A percentile compares a stretch with the other conserved stretches of the same genome.
phyloP scores from a whole-genome alignment of 1,140 invertebrate genomes.

The Dreissena polymorpha region DNA sequence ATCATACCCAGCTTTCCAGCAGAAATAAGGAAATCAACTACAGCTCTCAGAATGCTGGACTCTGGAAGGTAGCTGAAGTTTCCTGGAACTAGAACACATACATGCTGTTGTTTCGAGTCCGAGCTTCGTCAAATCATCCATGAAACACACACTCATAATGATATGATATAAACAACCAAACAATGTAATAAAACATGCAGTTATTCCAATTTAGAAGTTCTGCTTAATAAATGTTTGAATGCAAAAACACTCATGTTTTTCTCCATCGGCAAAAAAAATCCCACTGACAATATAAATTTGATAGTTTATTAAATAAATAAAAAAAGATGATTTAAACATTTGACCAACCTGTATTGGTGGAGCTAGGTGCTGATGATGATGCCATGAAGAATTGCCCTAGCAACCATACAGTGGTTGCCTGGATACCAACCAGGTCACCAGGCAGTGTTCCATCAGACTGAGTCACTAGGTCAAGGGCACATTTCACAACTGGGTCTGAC shows the following conservation, averaged over 20 bases:
- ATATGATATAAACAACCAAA: too few species aligned
- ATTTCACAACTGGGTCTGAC: neutral
- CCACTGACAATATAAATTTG: neutral
- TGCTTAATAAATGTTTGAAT: too few species aligned
- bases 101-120: neutral
- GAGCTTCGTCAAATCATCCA: neutral
- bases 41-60: conserved; percentile 67
- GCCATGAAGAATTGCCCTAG: conserved; percentile 70
- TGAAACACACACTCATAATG: neutral
- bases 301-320: too few species aligned
- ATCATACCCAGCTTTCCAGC: conserved; percentile 68
- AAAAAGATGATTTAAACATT: neutral
- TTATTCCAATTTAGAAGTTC: too few species aligned
- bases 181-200: too few species aligned
- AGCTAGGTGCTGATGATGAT: conserved; percentile 62
- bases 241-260: too few species aligned
- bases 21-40: conserved; percentile 71
- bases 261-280: neutral
- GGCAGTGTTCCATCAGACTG: neutral
- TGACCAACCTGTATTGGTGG: conserved; percentile 64
- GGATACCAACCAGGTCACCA: conserved; percentile 67
- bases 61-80: conserved; percentile 71
- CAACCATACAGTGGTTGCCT: conserved; percentile 70
- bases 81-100: conserved; percentile 64
- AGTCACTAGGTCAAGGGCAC: neutral